Evolutionary conservation across 2,113 vertebrate species (phyloP).

Genomic region (Columba livia): DNA sequence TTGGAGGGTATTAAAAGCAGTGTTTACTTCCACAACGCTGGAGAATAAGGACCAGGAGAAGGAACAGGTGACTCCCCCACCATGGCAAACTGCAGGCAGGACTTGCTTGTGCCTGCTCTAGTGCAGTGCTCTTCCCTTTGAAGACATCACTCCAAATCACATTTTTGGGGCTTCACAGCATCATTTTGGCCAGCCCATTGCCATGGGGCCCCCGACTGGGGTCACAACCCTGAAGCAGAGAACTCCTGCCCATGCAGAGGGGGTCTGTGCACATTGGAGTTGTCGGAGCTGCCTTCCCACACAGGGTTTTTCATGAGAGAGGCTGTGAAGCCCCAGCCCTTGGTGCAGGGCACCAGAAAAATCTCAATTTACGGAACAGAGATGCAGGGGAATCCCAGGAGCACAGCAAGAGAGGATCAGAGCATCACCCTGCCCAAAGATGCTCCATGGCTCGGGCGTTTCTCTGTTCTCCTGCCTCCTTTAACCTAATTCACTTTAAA

Average conservation of each 20-base stretch:
- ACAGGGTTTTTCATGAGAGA: not conserved
- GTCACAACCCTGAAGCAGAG: not conserved
- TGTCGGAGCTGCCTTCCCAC: not conserved
- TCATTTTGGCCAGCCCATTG: not conserved
- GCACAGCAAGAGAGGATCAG: not conserved
- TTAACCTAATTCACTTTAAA: not conserved
- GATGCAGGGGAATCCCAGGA: not conserved
- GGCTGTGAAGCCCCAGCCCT: not conserved
- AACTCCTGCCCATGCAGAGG: not conserved
- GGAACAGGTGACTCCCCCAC: not conserved
- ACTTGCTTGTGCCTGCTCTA: too few relatives aligned
- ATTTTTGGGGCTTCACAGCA: not conserved
- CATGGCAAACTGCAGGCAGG: not conserved
- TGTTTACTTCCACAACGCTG: not conserved
- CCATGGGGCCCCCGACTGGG: accelerated
- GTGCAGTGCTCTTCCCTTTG: not conserved
- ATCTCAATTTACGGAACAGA: accelerated
- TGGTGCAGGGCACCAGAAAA: not conserved
- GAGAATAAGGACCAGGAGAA: not conserved
- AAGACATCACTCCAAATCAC: not conserved
- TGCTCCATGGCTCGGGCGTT: not conserved
- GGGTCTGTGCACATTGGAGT: accelerated
- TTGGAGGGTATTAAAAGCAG: not conserved
- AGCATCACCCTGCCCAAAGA: not conserved
- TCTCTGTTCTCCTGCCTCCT: not conserved